phyloP scores from a whole-genome alignment of 2,113 vertebrate genomes.

The Sminthopsis crassicaudata region DNA sequence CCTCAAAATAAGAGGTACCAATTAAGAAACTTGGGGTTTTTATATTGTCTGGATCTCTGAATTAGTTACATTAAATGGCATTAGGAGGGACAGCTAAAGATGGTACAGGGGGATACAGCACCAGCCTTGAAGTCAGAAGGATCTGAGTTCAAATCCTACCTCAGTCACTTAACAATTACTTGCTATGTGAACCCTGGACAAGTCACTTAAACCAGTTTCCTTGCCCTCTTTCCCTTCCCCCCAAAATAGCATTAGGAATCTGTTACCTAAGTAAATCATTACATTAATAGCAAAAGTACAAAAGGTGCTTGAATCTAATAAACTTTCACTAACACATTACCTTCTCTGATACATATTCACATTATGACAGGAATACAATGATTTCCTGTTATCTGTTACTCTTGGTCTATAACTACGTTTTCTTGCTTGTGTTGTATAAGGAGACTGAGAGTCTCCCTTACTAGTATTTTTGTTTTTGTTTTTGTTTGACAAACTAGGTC shows the following conservation, averaged over 20 bases:
- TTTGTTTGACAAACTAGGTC: no score
- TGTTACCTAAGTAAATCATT: not conserved
- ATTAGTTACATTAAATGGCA: not conserved
- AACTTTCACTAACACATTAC: not conserved
- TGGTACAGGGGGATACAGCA: no score
- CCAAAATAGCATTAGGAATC: not conserved
- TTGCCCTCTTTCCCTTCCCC: no score
- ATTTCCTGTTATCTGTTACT: not conserved
- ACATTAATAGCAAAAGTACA: not conserved
- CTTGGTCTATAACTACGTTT: no score
- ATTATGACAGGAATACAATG: not conserved
- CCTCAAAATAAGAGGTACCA: not conserved
- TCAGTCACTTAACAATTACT: no score
- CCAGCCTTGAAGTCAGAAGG: no score
- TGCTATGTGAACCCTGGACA: no score
- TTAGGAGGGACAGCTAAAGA: not conserved
- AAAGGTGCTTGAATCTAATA: not conserved
- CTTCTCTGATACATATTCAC: not conserved
- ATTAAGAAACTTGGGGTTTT: not conserved
- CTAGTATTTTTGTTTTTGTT: no score
- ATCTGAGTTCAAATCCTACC: no score
- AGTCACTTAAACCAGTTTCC: no score
- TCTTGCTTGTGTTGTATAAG: no score
- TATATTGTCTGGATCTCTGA: not conserved
- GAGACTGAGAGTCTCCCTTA: no score